A percentile compares a stretch with the other conserved stretches of the same genome.
These are phyloP conservation scores for Falco naumanni DNA, from an alignment of 2,797 vertebrate genomes.

Conservation along the genomic window DNA sequence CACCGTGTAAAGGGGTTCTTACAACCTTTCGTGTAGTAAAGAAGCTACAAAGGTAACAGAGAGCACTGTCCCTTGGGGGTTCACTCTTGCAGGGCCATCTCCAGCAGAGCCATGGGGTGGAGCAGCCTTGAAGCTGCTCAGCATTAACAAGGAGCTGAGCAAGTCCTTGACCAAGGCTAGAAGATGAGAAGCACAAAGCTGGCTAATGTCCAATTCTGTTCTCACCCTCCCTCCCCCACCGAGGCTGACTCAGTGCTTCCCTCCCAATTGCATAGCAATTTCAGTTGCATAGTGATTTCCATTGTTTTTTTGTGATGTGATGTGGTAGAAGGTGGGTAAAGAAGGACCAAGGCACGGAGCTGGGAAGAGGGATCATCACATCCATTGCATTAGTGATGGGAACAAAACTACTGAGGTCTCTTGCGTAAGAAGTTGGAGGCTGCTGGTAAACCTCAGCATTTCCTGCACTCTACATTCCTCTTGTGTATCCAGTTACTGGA, in stretches of 20 bases:
- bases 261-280: background rate
- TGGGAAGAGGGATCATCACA: background rate
- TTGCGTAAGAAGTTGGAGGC: slow-evolving; percentile 17
- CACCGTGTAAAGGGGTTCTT: background rate
- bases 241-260: slow-evolving; percentile 22
- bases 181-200: background rate
- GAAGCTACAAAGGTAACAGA: background rate
- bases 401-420: background rate
- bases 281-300: background rate
- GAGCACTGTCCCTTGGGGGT: background rate
- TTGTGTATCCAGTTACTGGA: slow-evolving; percentile 38
- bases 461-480: background rate
- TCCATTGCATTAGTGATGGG: background rate
- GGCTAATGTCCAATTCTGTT: background rate
- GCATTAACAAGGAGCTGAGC: background rate
- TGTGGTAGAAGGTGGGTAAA: background rate
- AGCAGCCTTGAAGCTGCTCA: background rate
- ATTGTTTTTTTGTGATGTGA: background rate
- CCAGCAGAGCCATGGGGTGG: background rate
- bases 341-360: background rate
- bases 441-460: slow-evolving; percentile 36
- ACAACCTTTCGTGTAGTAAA: background rate
- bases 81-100: background rate
- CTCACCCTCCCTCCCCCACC: background rate
- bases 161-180: background rate